phyloP scores from a whole-genome alignment of 2,888 invertebrate genomes.

The Crepidodera aurea region DNA sequence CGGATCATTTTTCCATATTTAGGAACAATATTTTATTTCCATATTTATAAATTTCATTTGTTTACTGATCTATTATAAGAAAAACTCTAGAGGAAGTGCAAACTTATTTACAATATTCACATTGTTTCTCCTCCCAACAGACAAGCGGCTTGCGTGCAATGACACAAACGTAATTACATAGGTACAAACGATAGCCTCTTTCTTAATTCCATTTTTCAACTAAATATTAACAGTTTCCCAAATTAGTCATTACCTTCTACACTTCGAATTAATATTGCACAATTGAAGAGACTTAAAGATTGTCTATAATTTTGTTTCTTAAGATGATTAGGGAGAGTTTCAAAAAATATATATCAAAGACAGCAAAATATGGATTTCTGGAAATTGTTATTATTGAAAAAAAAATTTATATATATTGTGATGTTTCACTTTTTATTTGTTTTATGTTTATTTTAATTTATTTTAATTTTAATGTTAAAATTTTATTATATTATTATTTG shows the following conservation, averaged over 20 bases:
- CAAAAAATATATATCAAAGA: too few species aligned
- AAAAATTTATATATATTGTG: too few species aligned
- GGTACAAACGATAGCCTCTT: conserved; percentile 24
- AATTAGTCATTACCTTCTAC: conserved; percentile 11
- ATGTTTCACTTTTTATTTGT: too few species aligned
- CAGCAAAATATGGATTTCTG: too few species aligned
- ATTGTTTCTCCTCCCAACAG: conserved; percentile 21
- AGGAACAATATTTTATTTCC: too few species aligned
- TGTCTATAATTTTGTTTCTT: not conserved
- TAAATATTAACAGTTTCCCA: conserved; percentile 15
- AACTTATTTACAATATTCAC: conserved; percentile 22
- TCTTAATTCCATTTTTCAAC: conserved; percentile 28
- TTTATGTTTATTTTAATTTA: too few species aligned
- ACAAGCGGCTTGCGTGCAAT: conserved; percentile 34
- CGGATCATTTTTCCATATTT: too few species aligned
- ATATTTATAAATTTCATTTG: not conserved
- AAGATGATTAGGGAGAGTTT: not conserved
- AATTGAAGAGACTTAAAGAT: not conserved
- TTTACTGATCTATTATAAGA: conserved; percentile 19
- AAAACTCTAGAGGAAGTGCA: conserved; percentile 23
- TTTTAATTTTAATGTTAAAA: too few species aligned
- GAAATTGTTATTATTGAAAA: too few species aligned
- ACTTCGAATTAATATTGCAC: conserved; percentile 9
- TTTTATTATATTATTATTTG: too few species aligned
- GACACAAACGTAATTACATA: conserved; percentile 34